These are phyloP conservation scores for Gymnoscopelus braueri DNA, from an alignment of 2,797 vertebrate species.

Conservation along the genomic window DNA sequence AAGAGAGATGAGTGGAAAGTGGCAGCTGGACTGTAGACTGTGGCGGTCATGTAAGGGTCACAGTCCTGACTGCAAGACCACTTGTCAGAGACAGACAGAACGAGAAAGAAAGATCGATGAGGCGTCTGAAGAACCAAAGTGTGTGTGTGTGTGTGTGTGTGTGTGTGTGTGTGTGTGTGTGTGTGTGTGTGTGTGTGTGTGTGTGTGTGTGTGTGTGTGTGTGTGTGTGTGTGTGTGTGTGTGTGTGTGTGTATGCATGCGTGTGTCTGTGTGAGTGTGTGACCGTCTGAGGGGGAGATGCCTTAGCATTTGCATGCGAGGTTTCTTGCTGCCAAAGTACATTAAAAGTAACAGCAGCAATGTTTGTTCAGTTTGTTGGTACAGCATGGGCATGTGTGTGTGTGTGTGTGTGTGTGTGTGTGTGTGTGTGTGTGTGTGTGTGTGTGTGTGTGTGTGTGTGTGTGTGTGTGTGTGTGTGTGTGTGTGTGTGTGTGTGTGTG, in stretches of 20 bases:
- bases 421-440: slow-evolving; percentile 7
- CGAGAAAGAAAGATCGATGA: slow-evolving; percentile 1
- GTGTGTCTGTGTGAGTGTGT: slow-evolving; percentile 1
- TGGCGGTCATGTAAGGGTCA: slow-evolving; percentile 52
- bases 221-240: neutral
- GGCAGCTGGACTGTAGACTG: slow-evolving; percentile 31
- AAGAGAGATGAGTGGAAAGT: neutral
- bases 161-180: neutral
- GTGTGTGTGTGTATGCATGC: neutral
- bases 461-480: slow-evolving; percentile 6
- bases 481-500: slow-evolving; percentile 10
- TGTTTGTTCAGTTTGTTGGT: slow-evolving; percentile 10
- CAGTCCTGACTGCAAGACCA: slow-evolving; percentile 37
- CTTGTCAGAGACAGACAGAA: neutral
- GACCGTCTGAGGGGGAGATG: neutral
- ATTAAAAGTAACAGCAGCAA: neutral
- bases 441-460: neutral
- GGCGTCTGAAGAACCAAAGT: no score
- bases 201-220: neutral
- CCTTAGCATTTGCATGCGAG: neutral
- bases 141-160: neutral
- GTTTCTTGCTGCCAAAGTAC: slow-evolving; percentile 1
- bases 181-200: neutral
- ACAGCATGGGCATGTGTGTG: slow-evolving; percentile 3
- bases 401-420: neutral